Conservation (phyloP, 2,113 vertebrate genomes). For the Talpa occidentalis region DNA sequence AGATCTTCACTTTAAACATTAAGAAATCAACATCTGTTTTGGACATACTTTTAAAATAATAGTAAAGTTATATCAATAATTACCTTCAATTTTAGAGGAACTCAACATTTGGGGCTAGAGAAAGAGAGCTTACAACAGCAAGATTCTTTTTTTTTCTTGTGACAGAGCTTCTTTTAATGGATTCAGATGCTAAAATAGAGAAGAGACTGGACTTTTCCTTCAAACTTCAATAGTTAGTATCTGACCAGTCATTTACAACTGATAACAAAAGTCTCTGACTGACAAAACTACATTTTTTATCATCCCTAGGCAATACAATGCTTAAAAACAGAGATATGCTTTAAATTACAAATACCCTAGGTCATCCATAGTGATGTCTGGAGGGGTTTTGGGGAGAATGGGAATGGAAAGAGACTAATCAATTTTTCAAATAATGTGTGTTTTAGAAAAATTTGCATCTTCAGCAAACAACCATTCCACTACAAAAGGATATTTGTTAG, state of each 20-base stretch:
- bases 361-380: not conserved
- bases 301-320: not conserved
- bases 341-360: not conserved
- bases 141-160: not conserved
- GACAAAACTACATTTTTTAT: not conserved
- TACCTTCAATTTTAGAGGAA: slow-evolving; percentile 38
- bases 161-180: slow-evolving; percentile 40
- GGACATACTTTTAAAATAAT: slow-evolving; percentile 46
- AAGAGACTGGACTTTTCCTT: not conserved
- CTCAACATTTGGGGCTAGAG: slow-evolving; percentile 7
- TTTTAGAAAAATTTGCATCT: slow-evolving; percentile 38
- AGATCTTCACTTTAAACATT: slow-evolving; percentile 60
- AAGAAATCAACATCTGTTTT: slow-evolving; percentile 51
- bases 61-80: slow-evolving; percentile 29
- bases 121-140: slow-evolving; percentile 31
- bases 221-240: slow-evolving; percentile 42
- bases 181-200: slow-evolving; percentile 36
- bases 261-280: not conserved
- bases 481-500: not conserved
- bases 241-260: slow-evolving; percentile 9
- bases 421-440: slow-evolving; percentile 14
- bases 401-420: not conserved
- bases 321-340: slow-evolving; percentile 11
- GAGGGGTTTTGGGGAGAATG: not conserved
- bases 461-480: slow-evolving; percentile 26